Base-by-base conservation (phyloP, 2,113 vertebrate species). In the Vulpes ferrilata region DNA sequence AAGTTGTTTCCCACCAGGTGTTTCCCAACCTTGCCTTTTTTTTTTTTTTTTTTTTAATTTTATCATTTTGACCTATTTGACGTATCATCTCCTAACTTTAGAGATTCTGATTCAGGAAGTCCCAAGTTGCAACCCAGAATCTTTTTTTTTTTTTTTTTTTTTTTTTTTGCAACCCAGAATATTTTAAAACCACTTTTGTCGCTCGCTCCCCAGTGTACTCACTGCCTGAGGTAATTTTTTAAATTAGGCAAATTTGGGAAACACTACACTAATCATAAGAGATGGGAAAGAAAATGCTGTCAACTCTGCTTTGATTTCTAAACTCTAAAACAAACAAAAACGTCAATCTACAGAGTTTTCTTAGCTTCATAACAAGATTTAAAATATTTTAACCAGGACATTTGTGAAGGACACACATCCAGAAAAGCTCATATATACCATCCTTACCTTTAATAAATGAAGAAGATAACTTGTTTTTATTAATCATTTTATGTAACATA, bases 261-360 rank as follows among this genome's bases (percentile, higher is more conserved):
- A 78, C 7, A 85, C 35, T 43, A 43, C 1, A 25, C 8, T 88
- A 96, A 65, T 71, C 59, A 62, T 27, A 55, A 59, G 35, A 64
- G 71, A 80, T 64, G n/a, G 16, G 35, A 90, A 90, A 19, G 38
- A 95, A 95, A 96, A 11, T 16, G 25, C 10, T 67, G 11, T 78
- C 84, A 65, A 64, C 59, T 76, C 35, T 73, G 55, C 30, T 86
- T 90, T 94, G 60, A 92, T 87, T 78, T 95, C 89, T 78, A 96
- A 95, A 83, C 32, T 88, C 35, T 65, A 76, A 93, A 16, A 38
- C 65, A 92, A 84, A 74, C n/a, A 62, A 79, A 89, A 76, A 74
- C 30, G 82, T 59, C 32, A 71, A 16, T 11, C 12, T 9, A 55
- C 19, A 82, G 23, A 69, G 51, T 90, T 89, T 82, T 59, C 73